These are phyloP conservation scores for Scelioninae gen. 2 DNA, from an alignment of 2,888 invertebrate genomes.

Conservation along the genomic window DNA sequence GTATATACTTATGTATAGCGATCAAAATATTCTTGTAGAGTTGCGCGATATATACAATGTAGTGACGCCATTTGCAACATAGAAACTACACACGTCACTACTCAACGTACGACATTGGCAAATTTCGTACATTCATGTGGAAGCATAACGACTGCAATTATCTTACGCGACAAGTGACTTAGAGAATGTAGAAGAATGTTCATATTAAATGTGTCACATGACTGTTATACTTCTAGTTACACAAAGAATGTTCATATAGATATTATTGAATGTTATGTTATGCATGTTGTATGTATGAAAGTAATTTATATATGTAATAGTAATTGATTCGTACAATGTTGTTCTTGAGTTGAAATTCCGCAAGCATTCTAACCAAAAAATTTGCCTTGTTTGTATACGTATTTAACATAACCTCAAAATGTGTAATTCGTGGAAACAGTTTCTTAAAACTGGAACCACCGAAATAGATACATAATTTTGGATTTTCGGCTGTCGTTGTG, in stretches of 20 bases:
- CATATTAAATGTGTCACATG: conserved; percentile 32
- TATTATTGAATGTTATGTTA: not conserved
- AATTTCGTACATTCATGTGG: conserved; percentile 30
- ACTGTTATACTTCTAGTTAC: conserved; percentile 4
- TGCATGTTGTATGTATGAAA: not conserved
- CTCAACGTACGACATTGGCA: conserved; percentile 13
- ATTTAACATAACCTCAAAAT: no score
- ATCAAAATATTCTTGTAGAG: conserved; percentile 43
- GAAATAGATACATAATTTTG: no score
- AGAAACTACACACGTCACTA: conserved; percentile 7
- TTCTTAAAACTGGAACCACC: no score
- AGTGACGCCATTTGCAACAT: conserved; percentile 18
- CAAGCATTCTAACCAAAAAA: no score
- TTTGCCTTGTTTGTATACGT: no score
- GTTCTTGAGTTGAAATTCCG: no score
- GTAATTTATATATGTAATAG: no score
- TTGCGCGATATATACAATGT: conserved; percentile 19
- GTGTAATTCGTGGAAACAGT: no score
- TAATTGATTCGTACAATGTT: no score
- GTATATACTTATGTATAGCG: conserved; percentile 41
- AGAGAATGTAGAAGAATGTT: conserved; percentile 46
- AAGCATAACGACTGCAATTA: conserved; percentile 29
- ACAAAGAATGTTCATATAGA: conserved; percentile 9
- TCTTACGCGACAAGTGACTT: not conserved
- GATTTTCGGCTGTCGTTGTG: no score